Base-by-base conservation (phyloP, 2,888 invertebrate genomes). In the Calliopum simillimum region DNA sequence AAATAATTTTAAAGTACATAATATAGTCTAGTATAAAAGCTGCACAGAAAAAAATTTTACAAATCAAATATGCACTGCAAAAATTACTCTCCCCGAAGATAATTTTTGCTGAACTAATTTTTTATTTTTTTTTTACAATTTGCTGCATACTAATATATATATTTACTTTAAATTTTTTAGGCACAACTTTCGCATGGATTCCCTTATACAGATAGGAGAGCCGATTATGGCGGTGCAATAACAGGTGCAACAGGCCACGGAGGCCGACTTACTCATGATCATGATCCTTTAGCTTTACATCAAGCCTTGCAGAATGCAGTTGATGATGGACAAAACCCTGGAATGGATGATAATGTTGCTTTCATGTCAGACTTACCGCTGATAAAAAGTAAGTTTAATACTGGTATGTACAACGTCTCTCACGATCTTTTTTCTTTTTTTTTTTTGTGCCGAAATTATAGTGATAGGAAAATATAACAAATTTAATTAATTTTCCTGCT, bases 331-430 rank as follows among this genome's bases (percentile, higher is more conserved):
- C 89, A 93, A 92, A 93, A 93, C 85, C 90, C 93, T 77, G 93
- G 93, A 78, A 91, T 95, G 87, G 95, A 96, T 84, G 95, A 96
- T 83, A 94, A 94, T 78, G 90, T 91, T 77, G 93, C 94, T 64
- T 95, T 95, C 87, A 95, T 96, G 90, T 94, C 94, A 79, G 95
- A 96, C 85, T 89, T 96, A 85, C 95, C 95, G 79, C 89, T 95
- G 81, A 89, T 95, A 81, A 96, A 96, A 92, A 95, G 95, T 95
- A 73, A 76, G 77, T 73, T 68, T 41, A 55, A 4, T 21, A 25
- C 59, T 21, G 65, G 65, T 65, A 65, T 43, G 65, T 65, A 65
- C 44, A 3, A 13, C n/a, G 13, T 13, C n/a, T 47, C 47, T 47
- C 47, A 13, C n/a, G n/a, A n/a, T n/a, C n/a, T n/a, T n/a, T n/a